Base-by-base conservation (phyloP, 2,888 invertebrate species). In the Ligdia adustata region DNA sequence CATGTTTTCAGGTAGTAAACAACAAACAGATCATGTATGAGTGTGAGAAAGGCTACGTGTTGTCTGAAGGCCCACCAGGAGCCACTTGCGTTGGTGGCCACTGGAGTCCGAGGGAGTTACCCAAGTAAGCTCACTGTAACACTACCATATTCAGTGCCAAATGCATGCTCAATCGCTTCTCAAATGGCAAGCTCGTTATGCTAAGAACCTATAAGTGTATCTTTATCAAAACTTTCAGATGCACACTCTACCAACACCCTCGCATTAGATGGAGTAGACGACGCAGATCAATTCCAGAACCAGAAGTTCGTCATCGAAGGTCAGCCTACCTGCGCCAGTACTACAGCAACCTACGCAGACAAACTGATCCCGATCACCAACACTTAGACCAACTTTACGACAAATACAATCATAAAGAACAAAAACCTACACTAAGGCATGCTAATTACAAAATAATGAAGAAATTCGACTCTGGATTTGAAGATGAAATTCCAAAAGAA, bases 21-120 rank as follows among this genome's bases (percentile, higher is more conserved):
- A 97, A 98, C 75, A 96, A 97, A 63, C 98, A 98, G 81, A 97
- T 98, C 43, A 96, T 97, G 95, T 99, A 97, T 79, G 98, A 98
- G 68, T 99, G 98, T 72, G 95, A 98, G 62, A 95, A 96, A 68
- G 98, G 98, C 0, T 98, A 95, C 70, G 95, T 96, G 0, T 78
- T 98, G 14, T 93, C 94, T 13, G 94, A 95, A 59, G 98, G 98
- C 1, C 95, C 97, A 0, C 96, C 97, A 0, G 98, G 98, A 1
- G 98, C 99, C 0, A 99, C 98, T 0, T 99, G 99, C 66, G 93
- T 99, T 14, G 97, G 97, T 4, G 98, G 98, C 0, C 93, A 93
- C 50, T 99, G 99, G 99, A 96, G 97, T 55, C 99, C 99, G 0
- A 92, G 93, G 57, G 94, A 97, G 63, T 79, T 97, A 33, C 98